Evolutionary conservation across 2,888 invertebrate genomes (phyloP).

Genomic region (Macropis europaea): DNA sequence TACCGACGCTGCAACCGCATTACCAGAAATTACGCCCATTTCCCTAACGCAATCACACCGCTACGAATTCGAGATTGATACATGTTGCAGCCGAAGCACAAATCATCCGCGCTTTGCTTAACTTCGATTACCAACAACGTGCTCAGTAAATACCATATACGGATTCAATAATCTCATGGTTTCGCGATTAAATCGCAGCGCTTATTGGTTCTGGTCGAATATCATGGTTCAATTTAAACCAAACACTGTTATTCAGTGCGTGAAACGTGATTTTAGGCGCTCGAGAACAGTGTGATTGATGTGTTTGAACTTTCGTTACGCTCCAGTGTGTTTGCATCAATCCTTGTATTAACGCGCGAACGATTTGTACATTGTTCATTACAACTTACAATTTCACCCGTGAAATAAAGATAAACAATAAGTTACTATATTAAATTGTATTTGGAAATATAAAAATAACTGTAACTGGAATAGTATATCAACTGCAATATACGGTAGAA

Average conservation of each 20-base stretch:
- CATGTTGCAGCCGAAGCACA: background rate
- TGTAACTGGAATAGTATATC: too few relatives aligned
- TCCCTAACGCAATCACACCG: constrained; percentile 5
- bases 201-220: background rate
- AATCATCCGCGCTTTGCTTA: background rate
- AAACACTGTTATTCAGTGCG: background rate
- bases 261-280: background rate
- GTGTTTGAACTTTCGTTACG: background rate
- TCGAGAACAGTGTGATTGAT: background rate
- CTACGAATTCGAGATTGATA: constrained; percentile 17
- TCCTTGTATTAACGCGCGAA: too few relatives aligned
- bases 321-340: too few relatives aligned
- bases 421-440: too few relatives aligned
- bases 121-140: background rate
- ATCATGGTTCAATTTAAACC: background rate
- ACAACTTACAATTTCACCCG: too few relatives aligned
- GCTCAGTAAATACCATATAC: background rate
- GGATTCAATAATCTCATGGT: background rate
- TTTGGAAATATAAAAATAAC: too few relatives aligned
- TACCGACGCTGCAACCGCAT: background rate
- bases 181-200: background rate
- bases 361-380: too few relatives aligned
- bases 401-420: too few relatives aligned
- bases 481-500: too few relatives aligned
- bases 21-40: constrained; percentile 20